Conservation (phyloP, 2,797 vertebrate genomes). For the Lepilemur septentrionalis region DNA sequence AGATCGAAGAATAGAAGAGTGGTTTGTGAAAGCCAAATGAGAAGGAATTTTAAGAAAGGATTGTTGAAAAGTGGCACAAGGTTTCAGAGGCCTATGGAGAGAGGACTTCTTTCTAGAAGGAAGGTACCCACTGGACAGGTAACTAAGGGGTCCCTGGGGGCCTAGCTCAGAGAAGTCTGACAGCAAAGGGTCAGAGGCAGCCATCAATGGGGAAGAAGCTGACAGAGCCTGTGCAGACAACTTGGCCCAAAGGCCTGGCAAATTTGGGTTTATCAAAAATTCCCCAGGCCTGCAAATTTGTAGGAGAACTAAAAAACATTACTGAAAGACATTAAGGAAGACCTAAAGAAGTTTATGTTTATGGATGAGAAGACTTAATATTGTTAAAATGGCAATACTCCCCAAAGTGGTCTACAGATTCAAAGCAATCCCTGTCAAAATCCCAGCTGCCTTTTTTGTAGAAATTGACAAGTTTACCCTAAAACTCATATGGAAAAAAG, state of each 20-base stretch:
- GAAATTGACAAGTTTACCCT: neutral
- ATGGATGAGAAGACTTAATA: neutral
- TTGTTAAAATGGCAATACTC: neutral
- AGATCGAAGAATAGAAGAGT: neutral
- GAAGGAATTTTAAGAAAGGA: neutral
- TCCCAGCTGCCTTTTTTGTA: neutral
- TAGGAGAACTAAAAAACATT: neutral
- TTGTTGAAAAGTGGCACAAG: neutral
- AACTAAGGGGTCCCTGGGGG: neutral
- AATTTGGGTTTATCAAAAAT: neutral
- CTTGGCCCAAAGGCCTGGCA: neutral
- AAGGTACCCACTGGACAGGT: neutral
- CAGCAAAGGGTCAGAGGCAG: neutral
- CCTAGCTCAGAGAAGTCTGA: neutral
- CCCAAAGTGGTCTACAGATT: neutral
- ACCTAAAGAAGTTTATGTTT: neutral
- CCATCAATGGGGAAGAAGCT: neutral
- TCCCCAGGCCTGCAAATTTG: neutral
- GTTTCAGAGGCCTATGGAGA: neutral
- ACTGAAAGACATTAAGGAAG: neutral
- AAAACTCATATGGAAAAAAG: neutral
- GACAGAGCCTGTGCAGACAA: neutral
- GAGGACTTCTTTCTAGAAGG: neutral
- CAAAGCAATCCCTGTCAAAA: neutral
- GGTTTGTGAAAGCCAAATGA: neutral